Percentiles rank a stretch among this genome's conserved stretches.
These are phyloP conservation scores for Anguilla marmorata DNA, from an alignment of 2,797 vertebrate species.

Conservation along the genomic window DNA sequence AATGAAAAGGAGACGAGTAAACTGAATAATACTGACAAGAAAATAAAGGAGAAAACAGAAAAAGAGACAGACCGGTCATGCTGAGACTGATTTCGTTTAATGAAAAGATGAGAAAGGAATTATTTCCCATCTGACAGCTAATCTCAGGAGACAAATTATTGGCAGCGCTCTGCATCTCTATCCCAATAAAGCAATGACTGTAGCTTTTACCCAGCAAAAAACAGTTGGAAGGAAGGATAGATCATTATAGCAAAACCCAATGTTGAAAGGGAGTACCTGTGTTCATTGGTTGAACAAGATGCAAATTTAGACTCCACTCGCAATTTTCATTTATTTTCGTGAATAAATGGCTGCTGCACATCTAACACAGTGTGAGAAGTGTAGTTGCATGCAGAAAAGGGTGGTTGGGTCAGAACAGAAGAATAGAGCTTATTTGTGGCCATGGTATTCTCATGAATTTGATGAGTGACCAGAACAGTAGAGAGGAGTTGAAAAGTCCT, in stretches of 20 bases:
- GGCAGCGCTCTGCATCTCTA: neutral
- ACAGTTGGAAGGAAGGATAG: neutral
- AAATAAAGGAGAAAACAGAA: slow-evolving; percentile 12
- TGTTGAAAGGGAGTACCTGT: slow-evolving; percentile 4
- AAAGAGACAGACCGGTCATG: neutral
- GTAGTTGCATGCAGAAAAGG: neutral
- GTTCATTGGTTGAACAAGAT: neutral
- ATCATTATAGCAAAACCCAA: neutral
- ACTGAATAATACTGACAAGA: neutral
- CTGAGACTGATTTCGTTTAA: slow-evolving; percentile 14
- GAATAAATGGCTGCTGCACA: neutral
- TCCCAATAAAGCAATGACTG: neutral
- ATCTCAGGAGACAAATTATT: slow-evolving; percentile 16
- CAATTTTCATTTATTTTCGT: neutral
- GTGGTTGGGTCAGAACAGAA: neutral
- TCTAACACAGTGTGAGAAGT: neutral
- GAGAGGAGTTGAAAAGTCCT: neutral
- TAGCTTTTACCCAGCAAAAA: neutral
- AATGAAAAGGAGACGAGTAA: neutral
- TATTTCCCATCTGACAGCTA: slow-evolving; percentile 27
- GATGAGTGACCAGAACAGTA: neutral
- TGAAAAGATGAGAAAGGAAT: slow-evolving; percentile 22
- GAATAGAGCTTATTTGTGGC: neutral
- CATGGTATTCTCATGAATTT: neutral
- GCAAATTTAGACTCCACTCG: neutral